Percentiles rank a stretch among this genome's conserved stretches.
Conservation (phyloP, 2,797 vertebrate genomes). For the Enteromius mattozi region DNA sequence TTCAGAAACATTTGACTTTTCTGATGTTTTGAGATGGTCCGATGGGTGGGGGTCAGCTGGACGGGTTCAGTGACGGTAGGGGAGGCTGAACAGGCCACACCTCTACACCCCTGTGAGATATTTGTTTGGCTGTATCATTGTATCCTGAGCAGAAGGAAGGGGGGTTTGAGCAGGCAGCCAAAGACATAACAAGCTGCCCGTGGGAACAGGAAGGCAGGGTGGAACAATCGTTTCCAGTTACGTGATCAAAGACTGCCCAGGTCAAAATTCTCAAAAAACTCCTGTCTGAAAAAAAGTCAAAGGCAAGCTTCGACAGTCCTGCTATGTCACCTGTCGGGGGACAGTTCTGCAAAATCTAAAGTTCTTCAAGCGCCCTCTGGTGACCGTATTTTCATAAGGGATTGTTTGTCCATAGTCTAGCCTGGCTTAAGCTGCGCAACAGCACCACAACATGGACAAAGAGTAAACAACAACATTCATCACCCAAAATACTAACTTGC, state of each 20-base stretch:
- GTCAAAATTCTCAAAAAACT: conserved; percentile 1
- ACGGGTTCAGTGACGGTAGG: conserved; percentile 37
- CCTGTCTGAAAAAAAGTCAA: conserved; percentile 11
- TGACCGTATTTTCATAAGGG: background rate
- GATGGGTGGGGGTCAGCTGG: conserved; percentile 26
- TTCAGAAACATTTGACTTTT: conserved; percentile 9
- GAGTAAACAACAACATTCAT: conserved; percentile 51
- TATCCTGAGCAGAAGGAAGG: conserved; percentile 52
- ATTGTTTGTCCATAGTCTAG: conserved; percentile 25
- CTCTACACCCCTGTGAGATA: conserved; percentile 38
- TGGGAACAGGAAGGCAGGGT: conserved; percentile 54
- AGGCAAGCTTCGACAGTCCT: background rate
- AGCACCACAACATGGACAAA: conserved; percentile 54
- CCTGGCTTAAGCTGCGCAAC: conserved; percentile 50
- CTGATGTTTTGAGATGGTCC: background rate
- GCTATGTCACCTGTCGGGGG: conserved; percentile 28
- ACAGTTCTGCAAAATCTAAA: conserved; percentile 22
- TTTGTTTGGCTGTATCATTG: conserved; percentile 42
- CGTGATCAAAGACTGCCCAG: conserved; percentile 31
- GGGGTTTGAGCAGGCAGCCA: conserved; percentile 31
- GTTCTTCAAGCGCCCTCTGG: conserved; percentile 36
- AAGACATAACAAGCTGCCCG: conserved; percentile 49
- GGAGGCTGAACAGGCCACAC: conserved; percentile 66
- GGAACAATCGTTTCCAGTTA: conserved; percentile 36
- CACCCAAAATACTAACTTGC: conserved; percentile 28